Evolutionary conservation across 2,797 vertebrate genomes (phyloP).

Genomic region (Chloroceryle amazona): DNA sequence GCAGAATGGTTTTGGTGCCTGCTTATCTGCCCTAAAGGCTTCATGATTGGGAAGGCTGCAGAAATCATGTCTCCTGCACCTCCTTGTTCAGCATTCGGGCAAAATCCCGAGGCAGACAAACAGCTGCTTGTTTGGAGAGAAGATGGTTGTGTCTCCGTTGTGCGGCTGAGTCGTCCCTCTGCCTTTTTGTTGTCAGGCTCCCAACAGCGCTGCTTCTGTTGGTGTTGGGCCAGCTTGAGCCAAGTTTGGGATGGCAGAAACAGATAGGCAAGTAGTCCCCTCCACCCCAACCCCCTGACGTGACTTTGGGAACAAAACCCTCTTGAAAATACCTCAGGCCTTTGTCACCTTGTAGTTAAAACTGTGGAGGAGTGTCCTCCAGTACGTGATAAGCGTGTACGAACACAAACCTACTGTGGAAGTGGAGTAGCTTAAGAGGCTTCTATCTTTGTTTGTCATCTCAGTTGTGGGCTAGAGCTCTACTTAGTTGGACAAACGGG

Average conservation of each 20-base stretch:
- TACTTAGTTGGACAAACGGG: background rate
- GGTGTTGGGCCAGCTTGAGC: background rate
- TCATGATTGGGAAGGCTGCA: background rate
- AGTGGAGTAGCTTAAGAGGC: background rate
- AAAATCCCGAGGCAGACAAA: background rate
- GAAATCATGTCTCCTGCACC: background rate
- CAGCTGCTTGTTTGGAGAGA: background rate
- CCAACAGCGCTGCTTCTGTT: background rate
- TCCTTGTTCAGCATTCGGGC: background rate
- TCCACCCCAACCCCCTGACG: background rate
- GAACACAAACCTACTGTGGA: accelerated
- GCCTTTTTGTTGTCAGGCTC: background rate
- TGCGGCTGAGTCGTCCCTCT: background rate
- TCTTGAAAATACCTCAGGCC: background rate
- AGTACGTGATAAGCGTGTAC: background rate
- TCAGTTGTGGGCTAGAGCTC: background rate
- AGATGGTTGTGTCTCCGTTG: background rate
- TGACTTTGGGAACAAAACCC: background rate
- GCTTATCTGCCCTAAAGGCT: background rate
- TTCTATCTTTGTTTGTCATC: background rate
- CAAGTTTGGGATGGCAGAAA: background rate
- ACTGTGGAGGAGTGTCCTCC: background rate
- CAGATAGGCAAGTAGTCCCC: background rate
- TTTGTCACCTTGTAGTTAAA: background rate
- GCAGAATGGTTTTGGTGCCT: constrained; percentile 15